Percentiles rank a stretch among this genome's conserved stretches.
These are phyloP conservation scores for Clarias laeviceps DNA, from an alignment of 2,797 vertebrate species.

Conservation along the genomic window DNA sequence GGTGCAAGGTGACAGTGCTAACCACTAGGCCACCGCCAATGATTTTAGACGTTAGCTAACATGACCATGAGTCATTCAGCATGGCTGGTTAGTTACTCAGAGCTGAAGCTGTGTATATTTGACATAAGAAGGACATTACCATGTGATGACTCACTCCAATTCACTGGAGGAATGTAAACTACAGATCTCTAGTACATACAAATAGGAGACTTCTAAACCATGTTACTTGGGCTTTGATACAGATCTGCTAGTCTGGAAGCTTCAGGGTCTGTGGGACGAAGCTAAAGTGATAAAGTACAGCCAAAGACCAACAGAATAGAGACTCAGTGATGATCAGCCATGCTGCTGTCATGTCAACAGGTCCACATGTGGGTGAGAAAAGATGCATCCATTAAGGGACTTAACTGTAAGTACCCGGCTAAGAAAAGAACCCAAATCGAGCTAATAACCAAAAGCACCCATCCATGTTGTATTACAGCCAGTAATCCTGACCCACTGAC, in stretches of 20 bases:
- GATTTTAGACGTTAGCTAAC: neutral
- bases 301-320: neutral
- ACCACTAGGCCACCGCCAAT: too few relatives aligned
- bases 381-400: neutral
- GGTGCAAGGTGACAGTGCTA: too few relatives aligned
- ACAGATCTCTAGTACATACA: neutral
- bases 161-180: neutral
- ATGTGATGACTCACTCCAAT: neutral
- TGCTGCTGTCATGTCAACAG: neutral
- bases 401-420: neutral
- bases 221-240: neutral
- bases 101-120: neutral
- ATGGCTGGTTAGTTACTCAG: neutral
- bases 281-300: neutral
- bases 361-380: neutral
- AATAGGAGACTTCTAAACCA: neutral
- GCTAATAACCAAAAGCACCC: neutral
- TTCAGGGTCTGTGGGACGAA: neutral
- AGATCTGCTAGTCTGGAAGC: neutral
- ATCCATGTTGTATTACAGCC: neutral
- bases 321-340: neutral
- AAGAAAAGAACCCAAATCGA: too few relatives aligned
- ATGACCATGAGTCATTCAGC: neutral
- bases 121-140: neutral
- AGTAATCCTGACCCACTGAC: neutral